Percentiles rank a stretch among this genome's conserved stretches.
These are phyloP conservation scores for Malurus alboscapulatus DNA, from an alignment of 2,113 vertebrate genomes.

Conservation along the genomic window DNA sequence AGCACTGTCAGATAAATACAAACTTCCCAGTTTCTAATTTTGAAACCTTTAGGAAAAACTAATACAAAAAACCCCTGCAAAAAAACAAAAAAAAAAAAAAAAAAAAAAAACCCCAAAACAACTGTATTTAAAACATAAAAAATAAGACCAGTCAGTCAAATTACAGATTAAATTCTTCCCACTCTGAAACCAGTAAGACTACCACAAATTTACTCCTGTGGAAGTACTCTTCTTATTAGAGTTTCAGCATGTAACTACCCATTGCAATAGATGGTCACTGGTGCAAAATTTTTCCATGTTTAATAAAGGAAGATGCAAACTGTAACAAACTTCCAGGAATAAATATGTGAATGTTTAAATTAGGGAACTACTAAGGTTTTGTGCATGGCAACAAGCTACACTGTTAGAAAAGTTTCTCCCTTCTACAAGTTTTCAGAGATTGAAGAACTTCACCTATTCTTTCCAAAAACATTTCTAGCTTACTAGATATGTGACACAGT, in stretches of 20 bases:
- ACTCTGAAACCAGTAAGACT: background rate
- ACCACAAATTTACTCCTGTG: background rate
- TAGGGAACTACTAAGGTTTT: background rate
- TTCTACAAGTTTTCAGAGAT: background rate
- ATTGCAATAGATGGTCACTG: background rate
- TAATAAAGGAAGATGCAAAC: background rate
- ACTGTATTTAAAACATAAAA: background rate
- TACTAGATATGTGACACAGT: background rate
- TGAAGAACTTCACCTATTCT: background rate
- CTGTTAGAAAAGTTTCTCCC: background rate
- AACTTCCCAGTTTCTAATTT: no score
- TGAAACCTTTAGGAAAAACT: no score
- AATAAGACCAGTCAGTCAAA: background rate
- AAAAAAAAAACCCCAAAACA: background rate
- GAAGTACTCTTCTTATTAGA: background rate
- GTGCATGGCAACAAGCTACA: background rate
- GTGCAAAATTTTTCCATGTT: background rate
- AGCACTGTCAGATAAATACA: no score
- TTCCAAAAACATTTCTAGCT: background rate
- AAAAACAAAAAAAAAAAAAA: background rate
- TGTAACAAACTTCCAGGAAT: background rate
- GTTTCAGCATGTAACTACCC: background rate
- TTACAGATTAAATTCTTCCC: background rate
- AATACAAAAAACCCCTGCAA: no score
- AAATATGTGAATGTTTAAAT: background rate